These are phyloP conservation scores for Strigamia crassipes DNA, from an alignment of 2,888 invertebrate species.

Conservation along the genomic window DNA sequence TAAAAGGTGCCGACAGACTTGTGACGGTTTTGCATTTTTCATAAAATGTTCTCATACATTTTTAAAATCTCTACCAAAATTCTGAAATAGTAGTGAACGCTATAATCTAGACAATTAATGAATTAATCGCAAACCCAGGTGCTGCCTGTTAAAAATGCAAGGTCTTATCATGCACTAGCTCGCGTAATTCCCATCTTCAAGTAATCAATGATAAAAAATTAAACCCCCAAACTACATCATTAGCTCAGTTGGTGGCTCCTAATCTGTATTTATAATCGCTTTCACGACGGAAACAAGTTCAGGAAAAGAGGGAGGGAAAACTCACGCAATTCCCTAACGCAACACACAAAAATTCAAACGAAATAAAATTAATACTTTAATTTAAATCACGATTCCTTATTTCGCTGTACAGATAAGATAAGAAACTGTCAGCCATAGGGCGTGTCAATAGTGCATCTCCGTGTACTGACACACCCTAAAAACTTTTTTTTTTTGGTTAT, in stretches of 20 bases:
- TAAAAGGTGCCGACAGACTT: too few relatives aligned
- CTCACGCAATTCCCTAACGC: constrained; percentile 1
- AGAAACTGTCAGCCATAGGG: constrained; percentile 34
- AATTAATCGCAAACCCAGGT: not conserved
- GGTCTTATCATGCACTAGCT: constrained; percentile 8
- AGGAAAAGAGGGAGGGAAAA: not conserved
- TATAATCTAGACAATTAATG: not conserved
- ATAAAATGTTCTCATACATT: not conserved
- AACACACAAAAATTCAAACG: not conserved
- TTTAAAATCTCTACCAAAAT: not conserved
- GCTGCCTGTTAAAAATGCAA: constrained; percentile 5
- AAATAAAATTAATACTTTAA: not conserved
- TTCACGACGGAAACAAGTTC: constrained; percentile 32
- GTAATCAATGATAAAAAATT: constrained; percentile 40
- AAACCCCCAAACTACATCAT: constrained; percentile 40
- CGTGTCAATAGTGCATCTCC: constrained; percentile 2
- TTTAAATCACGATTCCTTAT: constrained; percentile 31
- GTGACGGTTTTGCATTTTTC: too few relatives aligned
- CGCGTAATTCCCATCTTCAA: constrained; percentile 9
- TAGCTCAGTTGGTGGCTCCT: constrained; percentile 42
- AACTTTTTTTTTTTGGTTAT: constrained; percentile 17
- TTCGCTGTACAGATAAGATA: constrained; percentile 30
- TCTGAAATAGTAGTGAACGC: not conserved
- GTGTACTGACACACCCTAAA: constrained; percentile 27
- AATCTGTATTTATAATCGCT: constrained; percentile 32